Evolutionary conservation across 1,140 invertebrate genomes (phyloP), one percentile per base, ranked within the genome.

Genomic region (Drosophila nikananu): DNA sequence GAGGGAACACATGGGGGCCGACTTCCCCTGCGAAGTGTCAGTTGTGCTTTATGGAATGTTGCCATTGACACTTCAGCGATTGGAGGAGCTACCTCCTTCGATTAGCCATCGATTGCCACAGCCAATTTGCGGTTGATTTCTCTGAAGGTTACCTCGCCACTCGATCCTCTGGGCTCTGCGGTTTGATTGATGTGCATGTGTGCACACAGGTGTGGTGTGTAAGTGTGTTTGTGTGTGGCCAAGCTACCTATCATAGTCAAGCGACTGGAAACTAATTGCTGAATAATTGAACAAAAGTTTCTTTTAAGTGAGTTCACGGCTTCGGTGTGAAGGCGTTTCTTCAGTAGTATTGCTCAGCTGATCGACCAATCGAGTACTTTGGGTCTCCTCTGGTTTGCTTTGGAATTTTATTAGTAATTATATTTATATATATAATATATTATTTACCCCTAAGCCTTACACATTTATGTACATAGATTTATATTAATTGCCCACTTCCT

Each of bases 91-190:
- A 41, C 60, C 66, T 58, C 51, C 48, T 67, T 59, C 77, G 79
- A 89, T 89, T 83, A 80, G 80, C 77, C 72, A 89, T 89, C 84
- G 83, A 89, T 87, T 89, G 79, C 75, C 72, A 80, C 44, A 67
- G 64, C 68, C 83, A 87, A 87, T 87, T 87, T 87, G 83, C 54
- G 80, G 83, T 64, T 70, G 41, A 58, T 51, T 74, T 41, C 80
- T 77, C 64, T 77, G 64, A 87, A 87, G 83, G 83, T 87, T 87
- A 51, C 49, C 48, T 27, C 49, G 58, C 57, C 52, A 54, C 57
- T 65, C 49, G 68, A 60, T 48, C 35, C 27, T 37, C 39, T 42
- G 37, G 32, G 23, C 21, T 72, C 23, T n/a, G 68, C 42, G 55
- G 55, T 13, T 73, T 74, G 71, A 74, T 73, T 74, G 71, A 74